phyloP scores from a whole-genome alignment of 2,113 vertebrate species.

The Pseudorhombus dupliciocellatus region DNA sequence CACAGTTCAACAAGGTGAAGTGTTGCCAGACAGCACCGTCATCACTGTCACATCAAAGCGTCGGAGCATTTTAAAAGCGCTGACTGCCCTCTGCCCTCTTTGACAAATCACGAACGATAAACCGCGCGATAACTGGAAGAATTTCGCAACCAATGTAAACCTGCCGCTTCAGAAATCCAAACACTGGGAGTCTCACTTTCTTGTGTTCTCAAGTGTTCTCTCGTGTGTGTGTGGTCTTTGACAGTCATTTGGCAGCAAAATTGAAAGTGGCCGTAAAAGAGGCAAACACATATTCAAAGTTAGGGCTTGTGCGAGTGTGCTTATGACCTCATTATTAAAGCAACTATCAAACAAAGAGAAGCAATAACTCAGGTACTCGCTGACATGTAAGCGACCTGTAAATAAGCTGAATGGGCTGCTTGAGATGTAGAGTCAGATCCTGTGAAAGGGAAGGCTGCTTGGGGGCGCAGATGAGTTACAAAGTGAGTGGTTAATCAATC shows the following conservation, averaged over 20 bases:
- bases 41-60: constrained; percentile 73
- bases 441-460: constrained; percentile 30
- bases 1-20: constrained; percentile 75
- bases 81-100: constrained; percentile 59
- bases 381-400: constrained; percentile 20
- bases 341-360: neutral
- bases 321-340: constrained; percentile 14
- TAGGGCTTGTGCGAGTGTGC: neutral
- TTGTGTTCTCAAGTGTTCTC: neutral
- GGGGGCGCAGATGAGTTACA: constrained; percentile 46
- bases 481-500: constrained; percentile 67
- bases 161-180: constrained; percentile 11
- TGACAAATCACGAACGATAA: constrained; percentile 51
- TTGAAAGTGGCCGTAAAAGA: constrained; percentile 15
- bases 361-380: constrained; percentile 7
- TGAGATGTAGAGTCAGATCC: constrained; percentile 21
- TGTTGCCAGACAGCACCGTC: constrained; percentile 73
- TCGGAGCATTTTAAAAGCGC: constrained; percentile 54
- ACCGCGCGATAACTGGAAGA: constrained; percentile 12
- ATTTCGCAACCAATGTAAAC: constrained; percentile 12
- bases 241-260: constrained; percentile 17
- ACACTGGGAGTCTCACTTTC: neutral
- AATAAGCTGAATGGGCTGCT: neutral
- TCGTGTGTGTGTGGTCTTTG: constrained; percentile 8
- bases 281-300: constrained; percentile 1